phyloP scores from a whole-genome alignment of 2,113 vertebrate species.

The Dipodomys spectabilis region DNA sequence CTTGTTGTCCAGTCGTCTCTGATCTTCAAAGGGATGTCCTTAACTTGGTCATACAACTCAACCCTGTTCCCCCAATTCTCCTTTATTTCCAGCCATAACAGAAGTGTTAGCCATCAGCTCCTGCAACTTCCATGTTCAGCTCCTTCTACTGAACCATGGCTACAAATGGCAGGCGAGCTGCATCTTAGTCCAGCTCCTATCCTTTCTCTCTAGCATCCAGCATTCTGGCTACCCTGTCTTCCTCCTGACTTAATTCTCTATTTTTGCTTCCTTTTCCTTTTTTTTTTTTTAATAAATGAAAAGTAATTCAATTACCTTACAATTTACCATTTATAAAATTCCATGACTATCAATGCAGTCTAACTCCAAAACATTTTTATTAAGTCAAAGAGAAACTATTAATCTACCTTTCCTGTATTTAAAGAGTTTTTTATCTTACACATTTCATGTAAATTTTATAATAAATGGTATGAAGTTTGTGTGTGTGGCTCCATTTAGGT shows the following conservation, averaged over 20 bases:
- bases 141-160: not conserved
- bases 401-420: not conserved
- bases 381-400: not conserved
- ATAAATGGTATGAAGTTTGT: not conserved
- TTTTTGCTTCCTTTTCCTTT: not conserved
- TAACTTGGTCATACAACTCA: not conserved
- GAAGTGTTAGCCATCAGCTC: not conserved
- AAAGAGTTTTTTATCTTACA: not conserved
- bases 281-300: not conserved
- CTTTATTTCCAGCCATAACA: too few relatives aligned
- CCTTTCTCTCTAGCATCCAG: not conserved
- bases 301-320: not conserved
- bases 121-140: not conserved
- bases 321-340: not conserved
- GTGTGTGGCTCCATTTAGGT: not conserved
- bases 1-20: not conserved
- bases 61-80: too few relatives aligned
- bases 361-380: not conserved
- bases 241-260: not conserved
- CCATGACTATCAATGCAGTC: not conserved
- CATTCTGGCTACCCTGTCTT: not conserved
- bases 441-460: not conserved
- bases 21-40: not conserved
- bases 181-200: not conserved
- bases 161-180: fast-evolving